Conservation (phyloP, 2,888 invertebrate species). For the Unio delphinus region DNA sequence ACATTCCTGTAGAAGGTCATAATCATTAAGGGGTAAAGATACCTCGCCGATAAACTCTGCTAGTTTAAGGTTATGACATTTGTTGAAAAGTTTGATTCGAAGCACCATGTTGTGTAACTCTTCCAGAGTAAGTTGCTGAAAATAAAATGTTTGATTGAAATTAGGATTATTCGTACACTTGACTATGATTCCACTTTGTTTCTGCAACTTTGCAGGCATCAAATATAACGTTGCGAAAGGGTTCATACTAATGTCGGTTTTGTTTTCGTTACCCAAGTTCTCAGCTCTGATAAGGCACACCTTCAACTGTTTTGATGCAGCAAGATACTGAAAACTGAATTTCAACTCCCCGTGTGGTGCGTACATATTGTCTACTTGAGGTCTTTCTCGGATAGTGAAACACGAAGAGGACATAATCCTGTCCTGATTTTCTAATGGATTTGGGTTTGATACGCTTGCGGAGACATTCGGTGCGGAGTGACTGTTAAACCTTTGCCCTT, state of each 20-base stretch:
- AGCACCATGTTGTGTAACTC: constrained; percentile 68
- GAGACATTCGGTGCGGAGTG: constrained; percentile 50
- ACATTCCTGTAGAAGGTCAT: constrained; percentile 70
- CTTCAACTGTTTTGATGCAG: constrained; percentile 69
- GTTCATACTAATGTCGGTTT: constrained; percentile 67
- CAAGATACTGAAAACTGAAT: constrained; percentile 71
- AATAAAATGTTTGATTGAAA: constrained; percentile 71
- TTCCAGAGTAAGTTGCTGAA: constrained; percentile 69
- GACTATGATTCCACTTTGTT: constrained; percentile 65
- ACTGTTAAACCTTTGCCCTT: constrained; percentile 35
- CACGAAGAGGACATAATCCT: constrained; percentile 20
- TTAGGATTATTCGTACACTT: constrained; percentile 69
- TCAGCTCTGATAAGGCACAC: constrained; percentile 67
- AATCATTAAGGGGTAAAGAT: constrained; percentile 67
- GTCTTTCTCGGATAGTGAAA: constrained; percentile 4
- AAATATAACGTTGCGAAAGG: constrained; percentile 70
- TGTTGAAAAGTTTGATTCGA: constrained; percentile 68
- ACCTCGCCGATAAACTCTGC: constrained; percentile 71
- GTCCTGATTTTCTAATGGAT: constrained; percentile 4
- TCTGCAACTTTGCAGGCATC: constrained; percentile 71
- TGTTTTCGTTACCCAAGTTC: constrained; percentile 66
- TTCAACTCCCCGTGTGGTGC: constrained; percentile 63
- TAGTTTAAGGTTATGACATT: constrained; percentile 64
- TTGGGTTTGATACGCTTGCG: constrained; percentile 13
- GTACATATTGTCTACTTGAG: constrained; percentile 12